Conservation (phyloP, 2,113 vertebrate genomes). For the Caretta caretta region DNA sequence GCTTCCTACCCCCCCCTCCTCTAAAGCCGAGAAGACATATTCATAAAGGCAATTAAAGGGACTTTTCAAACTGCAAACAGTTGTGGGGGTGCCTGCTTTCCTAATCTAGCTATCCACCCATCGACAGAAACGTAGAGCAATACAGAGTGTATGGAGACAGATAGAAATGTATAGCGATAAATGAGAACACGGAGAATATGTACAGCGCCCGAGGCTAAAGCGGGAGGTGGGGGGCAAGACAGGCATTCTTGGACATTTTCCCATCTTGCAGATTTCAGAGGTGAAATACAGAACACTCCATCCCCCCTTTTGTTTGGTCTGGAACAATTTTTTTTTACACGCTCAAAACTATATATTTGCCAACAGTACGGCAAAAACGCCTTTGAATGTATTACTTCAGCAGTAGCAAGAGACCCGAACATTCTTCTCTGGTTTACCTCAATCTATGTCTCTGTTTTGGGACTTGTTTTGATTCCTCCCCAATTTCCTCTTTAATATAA, state of each 20-base stretch:
- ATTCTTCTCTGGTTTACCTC: background rate
- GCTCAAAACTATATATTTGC: too few species aligned
- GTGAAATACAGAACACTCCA: background rate
- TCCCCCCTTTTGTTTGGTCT: background rate
- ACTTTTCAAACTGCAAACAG: background rate
- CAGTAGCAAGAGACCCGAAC: background rate
- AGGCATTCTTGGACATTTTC: background rate
- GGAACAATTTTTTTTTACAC: background rate
- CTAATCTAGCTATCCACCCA: background rate
- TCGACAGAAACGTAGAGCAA: background rate
- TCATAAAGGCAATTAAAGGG: background rate
- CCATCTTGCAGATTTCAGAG: background rate
- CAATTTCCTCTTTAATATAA: background rate
- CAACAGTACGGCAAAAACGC: too few species aligned
- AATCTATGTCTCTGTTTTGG: background rate
- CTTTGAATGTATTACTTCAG: background rate
- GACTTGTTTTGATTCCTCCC: too few species aligned
- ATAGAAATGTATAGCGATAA: background rate
- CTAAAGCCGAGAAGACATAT: background rate
- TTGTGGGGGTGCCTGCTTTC: background rate
- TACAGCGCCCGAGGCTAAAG: background rate
- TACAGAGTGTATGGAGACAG: background rate
- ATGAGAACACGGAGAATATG: background rate
- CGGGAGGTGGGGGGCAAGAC: too few species aligned
- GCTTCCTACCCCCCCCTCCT: background rate